Evolutionary conservation across 1,140 invertebrate genomes (phyloP).

Genomic region (Sycophila sp.): DNA sequence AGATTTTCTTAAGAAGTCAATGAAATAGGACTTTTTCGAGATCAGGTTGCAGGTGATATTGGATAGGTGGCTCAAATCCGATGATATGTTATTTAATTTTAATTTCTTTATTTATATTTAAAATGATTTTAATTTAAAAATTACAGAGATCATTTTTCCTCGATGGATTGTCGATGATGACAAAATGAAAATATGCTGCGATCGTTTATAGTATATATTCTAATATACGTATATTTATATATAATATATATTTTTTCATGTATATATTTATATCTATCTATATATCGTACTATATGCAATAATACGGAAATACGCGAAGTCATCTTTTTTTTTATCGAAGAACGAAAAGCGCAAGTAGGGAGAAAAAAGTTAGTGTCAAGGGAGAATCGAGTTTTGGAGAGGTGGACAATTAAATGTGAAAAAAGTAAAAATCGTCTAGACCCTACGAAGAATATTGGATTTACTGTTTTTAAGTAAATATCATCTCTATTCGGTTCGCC

Average conservation of each 20-base stretch:
- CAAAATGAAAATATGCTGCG: conserved; percentile 54
- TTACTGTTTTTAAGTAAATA: conserved; percentile 51
- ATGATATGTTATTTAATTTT: conserved; percentile 61
- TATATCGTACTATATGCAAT: conserved; percentile 26
- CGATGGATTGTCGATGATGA: conserved; percentile 56
- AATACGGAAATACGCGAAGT: conserved; percentile 32
- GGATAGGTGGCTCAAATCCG: conserved; percentile 56
- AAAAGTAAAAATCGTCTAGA: conserved; percentile 37
- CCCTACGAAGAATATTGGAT: conserved; percentile 1
- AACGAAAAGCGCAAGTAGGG: conserved; percentile 30
- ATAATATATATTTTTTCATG: conserved; percentile 41
- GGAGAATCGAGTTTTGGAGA: conserved; percentile 9
- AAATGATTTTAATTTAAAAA: conserved; percentile 64
- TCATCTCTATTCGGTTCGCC: conserved; percentile 43
- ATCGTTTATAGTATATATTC: conserved; percentile 44
- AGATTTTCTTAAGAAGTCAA: no score
- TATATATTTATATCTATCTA: conserved; percentile 27
- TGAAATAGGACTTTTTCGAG: background rate
- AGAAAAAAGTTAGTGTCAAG: conserved; percentile 21
- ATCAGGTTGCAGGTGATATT: conserved; percentile 29
- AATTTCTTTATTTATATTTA: conserved; percentile 60
- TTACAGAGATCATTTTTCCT: conserved; percentile 67
- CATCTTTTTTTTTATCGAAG: conserved; percentile 22
- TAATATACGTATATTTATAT: conserved; percentile 44
- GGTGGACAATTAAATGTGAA: conserved; percentile 24